A percentile compares a stretch with the other conserved stretches of the same genome.
These are phyloP conservation scores for Sebastes oblongus DNA, from an alignment of 2,797 vertebrate species.

Conservation along the genomic window DNA sequence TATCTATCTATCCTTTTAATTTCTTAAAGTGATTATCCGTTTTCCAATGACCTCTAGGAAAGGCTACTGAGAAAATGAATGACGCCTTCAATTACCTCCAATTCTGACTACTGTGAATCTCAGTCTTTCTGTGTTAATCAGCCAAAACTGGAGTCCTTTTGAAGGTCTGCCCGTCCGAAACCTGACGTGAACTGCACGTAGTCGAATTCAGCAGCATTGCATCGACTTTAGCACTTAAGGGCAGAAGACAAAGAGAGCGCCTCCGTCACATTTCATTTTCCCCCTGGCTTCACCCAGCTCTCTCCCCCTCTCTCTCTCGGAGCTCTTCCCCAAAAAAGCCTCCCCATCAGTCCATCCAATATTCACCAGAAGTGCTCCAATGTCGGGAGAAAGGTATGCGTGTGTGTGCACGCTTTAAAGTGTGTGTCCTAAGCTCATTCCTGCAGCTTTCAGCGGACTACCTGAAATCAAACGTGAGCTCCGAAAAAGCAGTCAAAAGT, in stretches of 20 bases:
- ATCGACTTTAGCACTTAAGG: slow-evolving; percentile 23
- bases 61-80: background rate
- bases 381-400: background rate
- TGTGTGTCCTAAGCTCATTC: background rate
- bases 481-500: background rate
- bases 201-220: background rate
- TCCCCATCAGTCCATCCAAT: background rate
- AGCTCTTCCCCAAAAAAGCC: slow-evolving; percentile 15
- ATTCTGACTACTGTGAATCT: background rate
- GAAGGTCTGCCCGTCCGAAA: background rate
- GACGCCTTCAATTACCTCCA: background rate
- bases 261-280: slow-evolving; percentile 58
- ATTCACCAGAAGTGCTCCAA: slow-evolving; percentile 24
- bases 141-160: background rate
- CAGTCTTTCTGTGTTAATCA: background rate
- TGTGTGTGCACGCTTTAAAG: background rate
- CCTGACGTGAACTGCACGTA: background rate
- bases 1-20: background rate
- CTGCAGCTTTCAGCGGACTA: background rate
- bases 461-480: background rate
- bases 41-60: background rate
- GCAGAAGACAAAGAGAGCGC: slow-evolving; percentile 29
- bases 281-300: slow-evolving; percentile 37
- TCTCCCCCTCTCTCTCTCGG: background rate
- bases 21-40: background rate